A percentile compares a stretch with the other conserved stretches of the same genome.
Evolutionary conservation across 2,113 vertebrate species (phyloP).

Genomic region (Passer montanus): DNA sequence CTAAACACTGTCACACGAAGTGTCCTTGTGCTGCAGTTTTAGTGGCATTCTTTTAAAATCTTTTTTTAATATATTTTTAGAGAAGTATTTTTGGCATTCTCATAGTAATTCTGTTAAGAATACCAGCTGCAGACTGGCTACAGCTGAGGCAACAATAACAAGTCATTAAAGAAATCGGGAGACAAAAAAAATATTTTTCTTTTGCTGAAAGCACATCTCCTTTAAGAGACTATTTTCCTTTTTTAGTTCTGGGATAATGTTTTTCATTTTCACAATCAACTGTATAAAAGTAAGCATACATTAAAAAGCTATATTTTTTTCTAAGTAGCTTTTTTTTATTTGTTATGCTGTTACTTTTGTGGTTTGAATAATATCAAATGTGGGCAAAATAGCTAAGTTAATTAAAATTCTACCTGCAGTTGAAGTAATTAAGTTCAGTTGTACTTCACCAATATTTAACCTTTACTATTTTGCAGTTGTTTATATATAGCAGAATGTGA

Average conservation of each 20-base stretch:
- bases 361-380: constrained; percentile 51
- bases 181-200: constrained; percentile 42
- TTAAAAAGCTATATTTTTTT: background rate
- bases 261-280: background rate
- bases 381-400: constrained; percentile 58
- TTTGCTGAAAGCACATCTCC: constrained; percentile 5
- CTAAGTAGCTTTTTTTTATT: background rate
- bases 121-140: constrained; percentile 68
- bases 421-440: constrained; percentile 67
- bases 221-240: background rate
- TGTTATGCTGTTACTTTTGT: background rate
- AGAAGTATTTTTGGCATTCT: constrained; percentile 74
- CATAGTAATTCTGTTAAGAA: constrained; percentile 69
- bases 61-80: constrained; percentile 67
- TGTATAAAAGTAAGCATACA: background rate
- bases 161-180: constrained; percentile 62
- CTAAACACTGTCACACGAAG: constrained; percentile 65
- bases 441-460: constrained; percentile 25
- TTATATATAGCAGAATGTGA: background rate
- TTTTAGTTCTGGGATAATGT: constrained; percentile 1
- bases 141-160: constrained; percentile 69
- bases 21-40: constrained; percentile 69
- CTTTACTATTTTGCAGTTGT: constrained; percentile 12
- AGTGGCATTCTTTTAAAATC: constrained; percentile 57
- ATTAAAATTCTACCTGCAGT: constrained; percentile 75